Conservation (phyloP, 1,140 invertebrate genomes). For the Calliopsis andreniformis region DNA sequence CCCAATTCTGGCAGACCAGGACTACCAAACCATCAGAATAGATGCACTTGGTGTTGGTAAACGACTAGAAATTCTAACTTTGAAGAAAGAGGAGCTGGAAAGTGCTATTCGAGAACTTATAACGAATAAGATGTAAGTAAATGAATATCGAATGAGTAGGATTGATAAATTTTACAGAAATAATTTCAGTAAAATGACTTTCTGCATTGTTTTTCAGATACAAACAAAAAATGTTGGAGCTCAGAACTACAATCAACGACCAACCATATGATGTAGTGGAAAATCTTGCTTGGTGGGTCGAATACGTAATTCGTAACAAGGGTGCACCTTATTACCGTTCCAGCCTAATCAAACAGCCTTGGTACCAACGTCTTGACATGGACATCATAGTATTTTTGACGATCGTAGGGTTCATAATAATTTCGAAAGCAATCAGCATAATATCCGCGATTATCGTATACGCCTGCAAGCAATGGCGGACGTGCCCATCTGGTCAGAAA, state of each 20-base stretch:
- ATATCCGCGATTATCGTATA: background rate
- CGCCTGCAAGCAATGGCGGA: background rate
- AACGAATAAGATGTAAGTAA: constrained; percentile 54
- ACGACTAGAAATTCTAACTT: constrained; percentile 34
- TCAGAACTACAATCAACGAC: constrained; percentile 73
- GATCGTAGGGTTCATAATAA: constrained; percentile 25
- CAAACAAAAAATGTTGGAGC: constrained; percentile 66
- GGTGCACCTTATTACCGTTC: constrained; percentile 79
- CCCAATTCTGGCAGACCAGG: constrained; percentile 74
- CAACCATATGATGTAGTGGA: constrained; percentile 76
- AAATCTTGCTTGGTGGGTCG: constrained; percentile 82
- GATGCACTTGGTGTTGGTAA: constrained; percentile 58
- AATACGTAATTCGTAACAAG: constrained; percentile 82
- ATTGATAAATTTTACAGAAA: background rate
- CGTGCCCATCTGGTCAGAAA: background rate
- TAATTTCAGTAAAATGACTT: too few species aligned
- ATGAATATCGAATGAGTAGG: background rate
- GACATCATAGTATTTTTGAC: constrained; percentile 67
- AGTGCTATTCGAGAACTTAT: constrained; percentile 59
- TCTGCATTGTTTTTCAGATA: constrained; percentile 73
- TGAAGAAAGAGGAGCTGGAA: constrained; percentile 46
- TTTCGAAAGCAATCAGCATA: fast-evolving
- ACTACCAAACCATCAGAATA: constrained; percentile 57
- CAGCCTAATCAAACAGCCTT: constrained; percentile 72
- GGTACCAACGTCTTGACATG: constrained; percentile 70